Conservation (phyloP, 2,797 vertebrate genomes). For the Hoplostethus mediterraneus region DNA sequence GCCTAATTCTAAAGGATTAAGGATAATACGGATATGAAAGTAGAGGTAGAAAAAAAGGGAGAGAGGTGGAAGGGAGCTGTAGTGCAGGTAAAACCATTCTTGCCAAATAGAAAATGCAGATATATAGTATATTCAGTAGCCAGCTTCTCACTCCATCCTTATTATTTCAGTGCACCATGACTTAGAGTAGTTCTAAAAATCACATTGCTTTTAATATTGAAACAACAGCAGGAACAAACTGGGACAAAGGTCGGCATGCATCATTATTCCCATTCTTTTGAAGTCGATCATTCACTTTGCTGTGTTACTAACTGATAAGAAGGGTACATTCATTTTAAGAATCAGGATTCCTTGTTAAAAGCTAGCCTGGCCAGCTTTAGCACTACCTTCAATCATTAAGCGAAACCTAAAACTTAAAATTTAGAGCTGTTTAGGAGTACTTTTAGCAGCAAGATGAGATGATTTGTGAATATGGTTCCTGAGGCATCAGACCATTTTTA, state of each 20-base stretch:
- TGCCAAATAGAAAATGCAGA: background rate
- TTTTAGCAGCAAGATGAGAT: slow-evolving; percentile 11
- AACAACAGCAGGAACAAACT: slow-evolving; percentile 1
- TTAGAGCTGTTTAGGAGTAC: background rate
- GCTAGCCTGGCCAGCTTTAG: no score
- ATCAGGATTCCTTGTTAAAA: no score
- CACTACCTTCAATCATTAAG: background rate
- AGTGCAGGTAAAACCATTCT: slow-evolving; percentile 34
- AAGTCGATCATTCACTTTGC: no score
- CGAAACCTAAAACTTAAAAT: background rate
- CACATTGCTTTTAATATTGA: slow-evolving; percentile 6
- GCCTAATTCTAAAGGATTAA: background rate
- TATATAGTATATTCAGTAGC: slow-evolving; percentile 6
- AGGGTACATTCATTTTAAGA: no score
- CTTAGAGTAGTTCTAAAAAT: slow-evolving; percentile 5
- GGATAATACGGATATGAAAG: slow-evolving; percentile 31
- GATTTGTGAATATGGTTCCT: slow-evolving; percentile 19
- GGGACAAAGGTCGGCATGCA: no score
- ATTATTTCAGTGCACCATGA: background rate
- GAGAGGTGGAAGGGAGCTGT: background rate
- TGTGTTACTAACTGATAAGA: no score
- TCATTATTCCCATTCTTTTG: no score
- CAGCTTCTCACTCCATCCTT: background rate
- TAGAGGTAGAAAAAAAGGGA: slow-evolving; percentile 6
- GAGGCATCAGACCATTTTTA: slow-evolving; percentile 10